These are phyloP conservation scores for Chironomus striatipennis DNA, from an alignment of 1,140 invertebrate genomes.

Conservation along the genomic window DNA sequence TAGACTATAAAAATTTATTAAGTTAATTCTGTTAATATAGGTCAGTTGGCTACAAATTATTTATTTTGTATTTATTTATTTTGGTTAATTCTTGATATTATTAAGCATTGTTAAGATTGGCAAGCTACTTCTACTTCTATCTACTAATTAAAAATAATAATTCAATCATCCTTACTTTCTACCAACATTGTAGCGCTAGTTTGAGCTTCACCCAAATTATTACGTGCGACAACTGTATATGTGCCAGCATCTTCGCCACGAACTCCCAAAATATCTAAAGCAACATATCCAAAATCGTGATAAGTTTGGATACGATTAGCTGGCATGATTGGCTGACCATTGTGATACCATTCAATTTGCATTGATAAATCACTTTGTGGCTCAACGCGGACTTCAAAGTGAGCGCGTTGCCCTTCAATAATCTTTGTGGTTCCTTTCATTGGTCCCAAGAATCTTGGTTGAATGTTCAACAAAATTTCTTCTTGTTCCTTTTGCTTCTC, in stretches of 20 bases:
- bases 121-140: not conserved
- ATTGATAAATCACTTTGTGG: conserved; percentile 84
- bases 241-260: conserved; percentile 75
- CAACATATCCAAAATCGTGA: conserved; percentile 92
- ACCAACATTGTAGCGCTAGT: conserved; percentile 73
- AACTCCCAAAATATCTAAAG: conserved; percentile 85
- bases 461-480: conserved; percentile 65
- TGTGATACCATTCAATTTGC: conserved; percentile 85
- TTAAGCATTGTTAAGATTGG: conserved; percentile 22
- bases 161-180: conserved; percentile 60
- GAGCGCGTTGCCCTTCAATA: conserved; percentile 90
- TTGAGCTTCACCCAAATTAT: conserved; percentile 75
- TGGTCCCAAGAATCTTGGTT: conserved; percentile 76
- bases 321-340: conserved; percentile 71
- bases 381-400: conserved; percentile 92
- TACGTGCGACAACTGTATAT: conserved; percentile 83
- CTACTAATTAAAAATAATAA: not conserved
- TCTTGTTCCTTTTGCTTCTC: conserved; percentile 38
- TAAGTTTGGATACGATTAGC: conserved; percentile 85
- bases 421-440: conserved; percentile 87
- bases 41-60: too few species aligned
- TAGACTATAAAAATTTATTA: too few species aligned
- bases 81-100: not conserved
- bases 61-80: too few species aligned
- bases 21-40: too few species aligned